A percentile compares a stretch with the other conserved stretches of the same genome.
Conservation (phyloP, 2,888 invertebrate species). For the Andrena dorsata region DNA sequence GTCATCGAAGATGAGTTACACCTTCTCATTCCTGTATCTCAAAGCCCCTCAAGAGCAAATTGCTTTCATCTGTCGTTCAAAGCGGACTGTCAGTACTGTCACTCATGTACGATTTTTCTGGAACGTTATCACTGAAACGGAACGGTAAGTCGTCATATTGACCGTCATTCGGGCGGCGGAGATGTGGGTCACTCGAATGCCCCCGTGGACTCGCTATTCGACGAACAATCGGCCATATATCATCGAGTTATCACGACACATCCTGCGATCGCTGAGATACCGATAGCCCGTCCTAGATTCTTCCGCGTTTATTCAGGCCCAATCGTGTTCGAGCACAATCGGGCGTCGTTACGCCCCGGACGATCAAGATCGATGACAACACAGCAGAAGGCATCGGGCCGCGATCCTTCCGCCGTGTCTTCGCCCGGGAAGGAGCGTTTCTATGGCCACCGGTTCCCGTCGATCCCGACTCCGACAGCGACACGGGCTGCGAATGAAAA, state of each 20-base stretch:
- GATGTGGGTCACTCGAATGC: constrained; percentile 50
- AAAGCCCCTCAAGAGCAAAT: constrained; percentile 8
- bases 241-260: constrained; percentile 57
- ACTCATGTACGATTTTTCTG: constrained; percentile 21
- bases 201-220: constrained; percentile 31
- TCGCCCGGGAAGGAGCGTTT: constrained; percentile 24
- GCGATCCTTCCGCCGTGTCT: constrained; percentile 3
- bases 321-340: constrained; percentile 50
- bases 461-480: background rate
- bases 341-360: constrained; percentile 49
- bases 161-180: constrained; percentile 13
- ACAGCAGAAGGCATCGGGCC: constrained; percentile 24
- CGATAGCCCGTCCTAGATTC: constrained; percentile 57
- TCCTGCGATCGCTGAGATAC: constrained; percentile 56
- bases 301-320: constrained; percentile 37
- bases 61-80: constrained; percentile 43
- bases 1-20: background rate
- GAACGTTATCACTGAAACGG: constrained; percentile 9
- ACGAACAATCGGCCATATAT: constrained; percentile 61
- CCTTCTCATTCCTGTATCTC: background rate
- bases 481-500: constrained; percentile 13
- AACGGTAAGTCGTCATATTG: constrained; percentile 44
- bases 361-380: constrained; percentile 55
- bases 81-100: constrained; percentile 41
- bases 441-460: constrained; percentile 25